Percentiles rank a stretch among this genome's conserved stretches.
These are phyloP conservation scores for Lithobates sylvaticus DNA, from an alignment of 2,797 vertebrate species.

Conservation along the genomic window DNA sequence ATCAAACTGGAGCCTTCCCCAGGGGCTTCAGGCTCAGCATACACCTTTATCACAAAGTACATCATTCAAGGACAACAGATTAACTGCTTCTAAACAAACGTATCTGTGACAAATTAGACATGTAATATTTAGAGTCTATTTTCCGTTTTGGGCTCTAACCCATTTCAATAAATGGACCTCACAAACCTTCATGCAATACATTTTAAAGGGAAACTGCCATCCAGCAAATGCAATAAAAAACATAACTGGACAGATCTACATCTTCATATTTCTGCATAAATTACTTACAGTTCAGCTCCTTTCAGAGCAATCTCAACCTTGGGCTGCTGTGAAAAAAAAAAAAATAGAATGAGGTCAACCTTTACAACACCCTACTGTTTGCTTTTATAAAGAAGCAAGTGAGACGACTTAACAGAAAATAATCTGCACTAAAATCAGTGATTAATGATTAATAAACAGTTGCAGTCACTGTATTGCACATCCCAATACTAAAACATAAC, in stretches of 20 bases:
- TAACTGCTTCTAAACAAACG: slow-evolving; percentile 55
- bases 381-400: too few species aligned
- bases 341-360: too few species aligned
- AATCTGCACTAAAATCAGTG: too few species aligned
- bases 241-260: background rate
- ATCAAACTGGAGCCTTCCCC: slow-evolving; percentile 52
- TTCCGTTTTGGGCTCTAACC: slow-evolving; percentile 34
- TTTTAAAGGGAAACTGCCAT: background rate
- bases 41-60: slow-evolving; percentile 59
- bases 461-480: too few species aligned
- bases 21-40: slow-evolving; percentile 46
- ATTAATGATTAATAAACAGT: too few species aligned
- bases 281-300: too few species aligned
- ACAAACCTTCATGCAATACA: slow-evolving; percentile 5
- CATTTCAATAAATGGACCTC: slow-evolving; percentile 45
- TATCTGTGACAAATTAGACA: slow-evolving; percentile 61
- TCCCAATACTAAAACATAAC: too few species aligned
- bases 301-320: too few species aligned
- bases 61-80: slow-evolving; percentile 61
- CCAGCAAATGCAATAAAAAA: background rate
- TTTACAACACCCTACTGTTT: too few species aligned
- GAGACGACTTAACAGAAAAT: too few species aligned
- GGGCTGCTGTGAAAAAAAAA: too few species aligned
- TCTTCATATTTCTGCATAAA: too few species aligned
- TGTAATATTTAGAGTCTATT: slow-evolving; percentile 54